Evolutionary conservation across 2,888 invertebrate species (phyloP).

Genomic region (Icerya purchasi): DNA sequence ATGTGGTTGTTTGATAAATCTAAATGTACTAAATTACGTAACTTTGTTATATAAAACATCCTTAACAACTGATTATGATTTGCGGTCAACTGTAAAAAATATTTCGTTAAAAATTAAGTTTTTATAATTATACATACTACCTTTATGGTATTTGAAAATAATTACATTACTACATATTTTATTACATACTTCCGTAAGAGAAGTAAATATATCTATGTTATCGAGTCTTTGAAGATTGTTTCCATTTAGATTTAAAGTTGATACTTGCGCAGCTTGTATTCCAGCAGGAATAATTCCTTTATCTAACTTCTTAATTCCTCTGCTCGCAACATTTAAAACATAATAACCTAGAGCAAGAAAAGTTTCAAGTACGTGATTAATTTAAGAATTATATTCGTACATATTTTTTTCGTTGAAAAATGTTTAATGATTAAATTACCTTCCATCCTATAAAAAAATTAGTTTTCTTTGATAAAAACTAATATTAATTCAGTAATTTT

Average conservation of each 20-base stretch:
- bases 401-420: no score
- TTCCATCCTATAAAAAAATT: no score
- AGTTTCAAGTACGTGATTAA: neutral
- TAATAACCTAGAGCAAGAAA: constrained; percentile 5
- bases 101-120: no score
- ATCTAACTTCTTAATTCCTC: constrained; percentile 58
- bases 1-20: constrained; percentile 75
- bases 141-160: constrained; percentile 11
- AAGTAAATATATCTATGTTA: constrained; percentile 59
- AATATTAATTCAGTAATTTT: no score
- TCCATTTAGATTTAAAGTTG: constrained; percentile 55
- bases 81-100: constrained; percentile 48
- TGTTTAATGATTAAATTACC: no score
- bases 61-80: constrained; percentile 65
- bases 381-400: no score
- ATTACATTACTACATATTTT: no score
- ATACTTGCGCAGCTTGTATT: constrained; percentile 39
- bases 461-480: no score
- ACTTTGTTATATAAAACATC: constrained; percentile 65
- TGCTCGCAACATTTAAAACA: constrained; percentile 48
- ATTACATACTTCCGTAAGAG: constrained; percentile 48
- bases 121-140: neutral
- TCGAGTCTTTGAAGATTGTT: constrained; percentile 73
- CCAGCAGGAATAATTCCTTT: constrained; percentile 35
- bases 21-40: constrained; percentile 55